These are phyloP conservation scores for Corythoichthys haematopterus DNA, from an alignment of 2,113 vertebrate species.

Conservation along the genomic window DNA sequence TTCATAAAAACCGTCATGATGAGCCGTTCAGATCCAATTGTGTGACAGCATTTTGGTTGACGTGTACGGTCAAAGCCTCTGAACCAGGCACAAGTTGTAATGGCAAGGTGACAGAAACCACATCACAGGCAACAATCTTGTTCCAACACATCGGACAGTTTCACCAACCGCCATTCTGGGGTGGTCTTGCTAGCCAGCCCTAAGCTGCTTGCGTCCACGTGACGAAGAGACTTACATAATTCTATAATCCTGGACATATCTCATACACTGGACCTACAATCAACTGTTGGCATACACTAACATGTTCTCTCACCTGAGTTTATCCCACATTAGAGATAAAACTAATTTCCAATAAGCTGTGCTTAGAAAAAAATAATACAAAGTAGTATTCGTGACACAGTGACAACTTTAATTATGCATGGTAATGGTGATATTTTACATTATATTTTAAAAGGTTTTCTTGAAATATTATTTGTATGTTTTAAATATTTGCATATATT, in stretches of 20 bases:
- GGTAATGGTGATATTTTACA: neutral
- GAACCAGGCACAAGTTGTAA: slow-evolving; percentile 34
- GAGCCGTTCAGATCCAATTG: slow-evolving; percentile 45
- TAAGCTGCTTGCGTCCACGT: slow-evolving; percentile 55
- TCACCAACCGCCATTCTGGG: slow-evolving; percentile 39
- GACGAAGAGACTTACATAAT: slow-evolving; percentile 59
- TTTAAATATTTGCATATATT: neutral
- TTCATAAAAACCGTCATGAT: slow-evolving; percentile 27
- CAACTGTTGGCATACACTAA: neutral
- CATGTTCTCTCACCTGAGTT: neutral
- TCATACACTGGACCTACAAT: slow-evolving; percentile 25
- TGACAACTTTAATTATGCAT: neutral
- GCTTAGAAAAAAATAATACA: neutral
- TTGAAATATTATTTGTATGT: neutral
- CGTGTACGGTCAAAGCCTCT: slow-evolving; percentile 37
- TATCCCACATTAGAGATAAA: neutral
- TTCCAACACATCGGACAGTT: slow-evolving; percentile 14
- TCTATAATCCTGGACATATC: slow-evolving; percentile 54
- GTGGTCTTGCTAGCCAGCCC: slow-evolving; percentile 32
- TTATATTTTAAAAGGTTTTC: neutral
- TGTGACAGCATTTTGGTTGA: slow-evolving; percentile 41
- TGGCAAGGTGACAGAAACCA: slow-evolving; percentile 26
- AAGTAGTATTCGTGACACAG: neutral
- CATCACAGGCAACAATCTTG: slow-evolving; percentile 30
- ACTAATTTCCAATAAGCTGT: neutral